These are phyloP conservation scores for Leptopilina syphax DNA, from an alignment of 2,888 invertebrate genomes.

Conservation along the genomic window DNA sequence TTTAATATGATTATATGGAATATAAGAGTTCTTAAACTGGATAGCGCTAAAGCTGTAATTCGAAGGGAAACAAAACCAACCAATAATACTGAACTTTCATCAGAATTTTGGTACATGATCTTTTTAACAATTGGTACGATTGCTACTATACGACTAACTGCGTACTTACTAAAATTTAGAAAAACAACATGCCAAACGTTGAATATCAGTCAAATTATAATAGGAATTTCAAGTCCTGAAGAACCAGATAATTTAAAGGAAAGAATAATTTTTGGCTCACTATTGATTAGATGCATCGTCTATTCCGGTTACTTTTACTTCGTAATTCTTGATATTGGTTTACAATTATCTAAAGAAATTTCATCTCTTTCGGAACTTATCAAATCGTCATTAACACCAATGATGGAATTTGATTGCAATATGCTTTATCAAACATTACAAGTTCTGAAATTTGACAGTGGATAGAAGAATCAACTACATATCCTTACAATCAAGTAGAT, in stretches of 20 bases:
- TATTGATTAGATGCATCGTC: background rate
- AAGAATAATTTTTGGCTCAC: background rate
- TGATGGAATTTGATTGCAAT: too few species aligned
- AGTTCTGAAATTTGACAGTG: too few species aligned
- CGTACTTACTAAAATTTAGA: background rate
- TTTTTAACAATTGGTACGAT: background rate
- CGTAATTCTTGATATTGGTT: background rate
- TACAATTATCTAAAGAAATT: too few species aligned
- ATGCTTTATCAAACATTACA: too few species aligned
- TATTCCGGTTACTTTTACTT: background rate
- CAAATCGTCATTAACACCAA: too few species aligned
- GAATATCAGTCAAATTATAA: background rate
- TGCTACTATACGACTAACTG: background rate
- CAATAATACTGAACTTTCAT: background rate
- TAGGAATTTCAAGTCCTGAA: background rate
- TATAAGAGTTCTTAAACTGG: background rate
- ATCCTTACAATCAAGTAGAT: too few species aligned
- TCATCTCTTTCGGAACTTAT: too few species aligned
- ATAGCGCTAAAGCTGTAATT: background rate
- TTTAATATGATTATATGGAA: background rate
- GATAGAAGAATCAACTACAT: too few species aligned
- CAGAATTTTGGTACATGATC: background rate
- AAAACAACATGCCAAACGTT: background rate
- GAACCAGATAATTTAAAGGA: background rate
- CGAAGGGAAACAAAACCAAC: background rate